phyloP scores from a whole-genome alignment of 2,113 vertebrate species.

The Erinaceus europaeus region DNA sequence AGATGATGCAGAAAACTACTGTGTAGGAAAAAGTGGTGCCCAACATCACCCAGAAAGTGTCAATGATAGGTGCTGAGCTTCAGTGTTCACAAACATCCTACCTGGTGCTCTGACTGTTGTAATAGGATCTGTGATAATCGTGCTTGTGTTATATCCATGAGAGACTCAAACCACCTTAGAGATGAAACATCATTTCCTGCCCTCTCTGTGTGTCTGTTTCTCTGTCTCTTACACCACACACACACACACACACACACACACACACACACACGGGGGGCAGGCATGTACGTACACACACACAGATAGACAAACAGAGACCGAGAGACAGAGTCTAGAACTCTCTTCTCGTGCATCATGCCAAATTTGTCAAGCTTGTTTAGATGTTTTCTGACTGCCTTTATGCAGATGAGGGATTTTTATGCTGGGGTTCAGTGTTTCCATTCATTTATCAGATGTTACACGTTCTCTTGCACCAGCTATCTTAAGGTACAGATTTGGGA shows the following conservation, averaged over 20 bases:
- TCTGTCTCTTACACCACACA: neutral
- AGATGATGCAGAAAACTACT: neutral
- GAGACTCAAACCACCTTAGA: neutral
- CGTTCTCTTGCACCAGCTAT: constrained; percentile 16
- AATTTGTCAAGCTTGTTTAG: constrained; percentile 39
- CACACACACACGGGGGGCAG: neutral
- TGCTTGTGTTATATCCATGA: neutral
- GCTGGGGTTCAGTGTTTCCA: constrained; percentile 40
- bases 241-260: neutral
- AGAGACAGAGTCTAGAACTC: neutral
- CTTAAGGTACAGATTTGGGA: constrained; percentile 26
- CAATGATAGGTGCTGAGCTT: neutral
- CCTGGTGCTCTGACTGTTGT: neutral
- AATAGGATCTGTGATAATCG: neutral
- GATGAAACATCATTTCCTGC: neutral
- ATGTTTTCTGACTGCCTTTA: neutral
- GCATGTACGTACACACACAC: too few relatives aligned
- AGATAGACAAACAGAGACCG: neutral
- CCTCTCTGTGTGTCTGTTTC: neutral
- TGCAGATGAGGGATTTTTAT: constrained; percentile 25
- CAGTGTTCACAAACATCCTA: neutral
- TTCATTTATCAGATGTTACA: constrained; percentile 51
- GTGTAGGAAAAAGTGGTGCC: neutral
- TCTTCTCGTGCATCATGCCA: neutral
- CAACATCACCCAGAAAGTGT: neutral